These are phyloP conservation scores for Sphyrna mokarran DNA, from an alignment of 2,113 vertebrate species.

Conservation along the genomic window DNA sequence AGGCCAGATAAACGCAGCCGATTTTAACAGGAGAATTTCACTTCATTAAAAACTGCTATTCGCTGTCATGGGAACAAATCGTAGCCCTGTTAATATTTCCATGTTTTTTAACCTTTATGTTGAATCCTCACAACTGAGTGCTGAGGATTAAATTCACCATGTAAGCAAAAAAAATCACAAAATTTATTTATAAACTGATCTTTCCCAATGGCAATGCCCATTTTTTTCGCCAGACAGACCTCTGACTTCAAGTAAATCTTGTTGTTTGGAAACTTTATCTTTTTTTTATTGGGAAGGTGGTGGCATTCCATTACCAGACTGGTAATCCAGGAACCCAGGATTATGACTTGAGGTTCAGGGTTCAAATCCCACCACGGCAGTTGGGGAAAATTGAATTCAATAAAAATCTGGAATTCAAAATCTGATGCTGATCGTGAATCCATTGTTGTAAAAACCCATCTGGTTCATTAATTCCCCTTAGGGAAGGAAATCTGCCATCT, in stretches of 20 bases:
- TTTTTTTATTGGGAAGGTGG: not conserved
- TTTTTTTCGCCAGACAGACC: not conserved
- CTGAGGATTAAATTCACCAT: not conserved
- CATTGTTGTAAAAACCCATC: too few relatives aligned
- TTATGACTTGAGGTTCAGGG: too few relatives aligned
- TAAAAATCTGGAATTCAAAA: too few relatives aligned
- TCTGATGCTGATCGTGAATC: too few relatives aligned
- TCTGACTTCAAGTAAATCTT: not conserved
- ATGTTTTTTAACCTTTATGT: not conserved
- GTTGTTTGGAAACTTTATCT: not conserved
- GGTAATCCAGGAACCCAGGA: too few relatives aligned
- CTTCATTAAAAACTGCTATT: not conserved
- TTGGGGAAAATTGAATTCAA: too few relatives aligned
- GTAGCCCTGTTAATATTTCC: not conserved
- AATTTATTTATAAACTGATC: not conserved
- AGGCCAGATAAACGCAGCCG: not conserved
- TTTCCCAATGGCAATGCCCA: not conserved
- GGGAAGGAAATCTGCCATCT: too few relatives aligned
- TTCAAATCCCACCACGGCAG: too few relatives aligned
- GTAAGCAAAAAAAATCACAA: not conserved
- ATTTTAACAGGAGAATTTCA: too few relatives aligned
- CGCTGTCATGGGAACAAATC: not conserved
- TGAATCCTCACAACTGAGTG: not conserved
- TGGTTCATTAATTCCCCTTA: too few relatives aligned
- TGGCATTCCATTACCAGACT: too few relatives aligned